These are phyloP conservation scores for Hoplias malabaricus DNA, from an alignment of 2,113 vertebrate species.

Conservation along the genomic window DNA sequence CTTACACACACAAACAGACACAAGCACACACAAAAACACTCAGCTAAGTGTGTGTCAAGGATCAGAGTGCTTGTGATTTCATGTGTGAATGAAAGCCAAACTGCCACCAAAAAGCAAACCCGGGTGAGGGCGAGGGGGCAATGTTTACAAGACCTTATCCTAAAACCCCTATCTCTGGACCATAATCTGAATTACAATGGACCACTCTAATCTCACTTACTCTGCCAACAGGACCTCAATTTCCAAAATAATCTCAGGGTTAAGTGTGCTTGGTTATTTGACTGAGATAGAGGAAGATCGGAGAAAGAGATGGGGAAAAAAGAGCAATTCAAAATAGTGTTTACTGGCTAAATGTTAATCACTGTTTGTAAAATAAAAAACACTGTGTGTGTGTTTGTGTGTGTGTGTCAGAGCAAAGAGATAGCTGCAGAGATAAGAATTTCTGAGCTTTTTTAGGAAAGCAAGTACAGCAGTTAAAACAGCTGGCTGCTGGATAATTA, in stretches of 20 bases:
- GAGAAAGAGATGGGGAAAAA: background rate
- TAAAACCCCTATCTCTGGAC: background rate
- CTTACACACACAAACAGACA: constrained; percentile 26
- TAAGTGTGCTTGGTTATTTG: background rate
- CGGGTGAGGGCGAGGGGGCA: too few species aligned
- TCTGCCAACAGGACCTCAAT: background rate
- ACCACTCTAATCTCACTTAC: background rate
- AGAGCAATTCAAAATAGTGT: constrained; percentile 2
- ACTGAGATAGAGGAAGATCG: background rate
- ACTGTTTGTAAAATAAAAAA: constrained; percentile 26
- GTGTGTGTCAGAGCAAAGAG: constrained; percentile 9
- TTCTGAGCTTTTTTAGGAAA: constrained; percentile 20
- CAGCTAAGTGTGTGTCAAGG: background rate
- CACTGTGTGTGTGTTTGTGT: background rate
- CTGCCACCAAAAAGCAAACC: constrained; percentile 51
- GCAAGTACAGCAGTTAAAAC: constrained; percentile 65
- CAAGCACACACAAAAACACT: background rate
- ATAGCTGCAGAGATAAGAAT: constrained; percentile 13
- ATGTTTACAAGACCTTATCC: constrained; percentile 42
- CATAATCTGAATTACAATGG: constrained; percentile 15
- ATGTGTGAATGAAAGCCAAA: constrained; percentile 56
- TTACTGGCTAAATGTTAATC: constrained; percentile 23
- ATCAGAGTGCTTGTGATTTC: constrained; percentile 52
- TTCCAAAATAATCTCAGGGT: constrained; percentile 9
- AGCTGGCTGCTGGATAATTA: constrained; percentile 66